Conservation (phyloP, 2,797 vertebrate genomes). For the Emys orbicularis region DNA sequence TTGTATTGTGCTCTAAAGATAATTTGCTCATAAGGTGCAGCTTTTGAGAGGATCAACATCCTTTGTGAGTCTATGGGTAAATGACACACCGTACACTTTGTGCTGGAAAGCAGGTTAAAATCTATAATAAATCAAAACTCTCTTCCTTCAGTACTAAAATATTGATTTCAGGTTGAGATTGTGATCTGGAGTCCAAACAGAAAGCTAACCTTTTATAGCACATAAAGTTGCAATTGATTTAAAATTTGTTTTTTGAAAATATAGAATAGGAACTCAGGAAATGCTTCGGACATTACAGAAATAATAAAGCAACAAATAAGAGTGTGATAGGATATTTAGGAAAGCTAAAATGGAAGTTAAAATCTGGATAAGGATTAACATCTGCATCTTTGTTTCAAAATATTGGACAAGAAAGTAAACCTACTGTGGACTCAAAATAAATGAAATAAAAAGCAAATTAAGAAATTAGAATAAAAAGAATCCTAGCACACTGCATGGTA, state of each 20-base stretch:
- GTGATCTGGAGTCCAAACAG: neutral
- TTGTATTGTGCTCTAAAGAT: constrained; percentile 18
- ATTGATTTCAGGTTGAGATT: neutral
- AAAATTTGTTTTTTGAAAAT: neutral
- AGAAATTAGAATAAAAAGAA: neutral
- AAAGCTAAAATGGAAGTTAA: constrained; percentile 1
- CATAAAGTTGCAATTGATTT: neutral
- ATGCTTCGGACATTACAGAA: neutral
- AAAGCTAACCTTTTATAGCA: constrained; percentile 6
- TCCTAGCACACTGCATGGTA: neutral
- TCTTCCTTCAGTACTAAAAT: neutral
- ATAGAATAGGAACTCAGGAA: neutral
- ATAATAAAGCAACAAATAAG: neutral
- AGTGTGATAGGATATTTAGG: neutral
- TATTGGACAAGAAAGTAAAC: neutral
- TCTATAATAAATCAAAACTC: neutral
- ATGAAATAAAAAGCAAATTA: neutral
- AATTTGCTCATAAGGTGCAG: neutral
- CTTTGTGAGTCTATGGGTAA: neutral
- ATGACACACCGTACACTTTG: neutral
- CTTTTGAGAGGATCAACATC: constrained; percentile 21
- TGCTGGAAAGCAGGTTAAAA: constrained; percentile 3
- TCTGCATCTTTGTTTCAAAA: neutral
- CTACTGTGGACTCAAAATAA: neutral
- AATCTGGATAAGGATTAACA: constrained; percentile 1